Percentiles rank a stretch among this genome's conserved stretches.
phyloP scores from a whole-genome alignment of 1,140 invertebrate species.

The Lepidotrigona ventralis region DNA sequence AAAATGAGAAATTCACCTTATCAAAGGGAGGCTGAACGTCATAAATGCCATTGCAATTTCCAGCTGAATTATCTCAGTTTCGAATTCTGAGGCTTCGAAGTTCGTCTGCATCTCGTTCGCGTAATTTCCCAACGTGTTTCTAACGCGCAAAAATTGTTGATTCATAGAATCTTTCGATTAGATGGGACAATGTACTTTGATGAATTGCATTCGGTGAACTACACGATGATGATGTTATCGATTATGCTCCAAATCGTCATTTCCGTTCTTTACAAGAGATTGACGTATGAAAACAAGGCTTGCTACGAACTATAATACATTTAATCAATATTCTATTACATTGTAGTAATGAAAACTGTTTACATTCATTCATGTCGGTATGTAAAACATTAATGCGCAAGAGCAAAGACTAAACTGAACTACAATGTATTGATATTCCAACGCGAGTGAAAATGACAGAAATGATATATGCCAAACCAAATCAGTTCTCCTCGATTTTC shows the following conservation, averaged over 20 bases:
- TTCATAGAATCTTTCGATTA: not conserved
- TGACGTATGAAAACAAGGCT: too few species aligned
- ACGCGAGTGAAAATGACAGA: not conserved
- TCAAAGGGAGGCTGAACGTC: too few species aligned
- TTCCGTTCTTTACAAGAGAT: too few species aligned
- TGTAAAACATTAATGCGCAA: not conserved
- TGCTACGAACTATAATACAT: too few species aligned
- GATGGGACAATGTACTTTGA: too few species aligned
- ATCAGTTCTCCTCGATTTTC: not conserved
- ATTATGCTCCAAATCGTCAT: too few species aligned
- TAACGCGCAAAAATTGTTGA: not conserved
- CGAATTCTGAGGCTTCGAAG: not conserved
- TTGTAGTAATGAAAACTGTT: too few species aligned
- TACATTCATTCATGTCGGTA: not conserved
- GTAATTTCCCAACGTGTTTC: not conserved
- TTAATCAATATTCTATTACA: too few species aligned
- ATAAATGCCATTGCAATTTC: not conserved
- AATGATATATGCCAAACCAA: not conserved
- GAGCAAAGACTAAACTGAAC: not conserved
- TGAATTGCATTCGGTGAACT: too few species aligned
- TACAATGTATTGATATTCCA: not conserved
- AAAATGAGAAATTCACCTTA: not conserved
- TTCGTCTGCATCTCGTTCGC: fast-evolving
- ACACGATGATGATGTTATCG: too few species aligned
- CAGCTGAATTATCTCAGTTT: not conserved